phyloP scores from a whole-genome alignment of 1,140 invertebrate genomes.

The Lutraria rhynchaena region DNA sequence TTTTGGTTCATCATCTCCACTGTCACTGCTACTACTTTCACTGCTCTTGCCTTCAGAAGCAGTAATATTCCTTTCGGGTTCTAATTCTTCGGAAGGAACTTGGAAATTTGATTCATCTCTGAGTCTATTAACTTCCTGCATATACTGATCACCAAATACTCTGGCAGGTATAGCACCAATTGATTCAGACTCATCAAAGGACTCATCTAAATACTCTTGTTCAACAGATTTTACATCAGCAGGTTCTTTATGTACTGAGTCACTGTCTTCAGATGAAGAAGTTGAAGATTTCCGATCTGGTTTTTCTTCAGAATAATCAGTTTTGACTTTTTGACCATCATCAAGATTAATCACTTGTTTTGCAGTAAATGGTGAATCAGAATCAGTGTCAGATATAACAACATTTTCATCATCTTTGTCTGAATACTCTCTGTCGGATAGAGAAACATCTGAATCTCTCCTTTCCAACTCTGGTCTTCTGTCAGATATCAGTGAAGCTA shows the following conservation, averaged over 20 bases:
- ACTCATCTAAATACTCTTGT: constrained; percentile 41
- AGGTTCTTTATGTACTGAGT: neutral
- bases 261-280: constrained; percentile 1
- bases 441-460: constrained; percentile 37
- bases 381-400: constrained; percentile 53
- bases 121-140: constrained; percentile 46
- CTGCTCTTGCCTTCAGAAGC: constrained; percentile 28
- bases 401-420: constrained; percentile 55
- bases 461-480: constrained; percentile 36
- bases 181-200: constrained; percentile 54
- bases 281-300: neutral
- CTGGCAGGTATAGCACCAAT: constrained; percentile 31
- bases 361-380: constrained; percentile 31
- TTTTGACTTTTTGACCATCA: constrained; percentile 4
- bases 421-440: constrained; percentile 44
- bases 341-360: constrained; percentile 35
- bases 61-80: constrained; percentile 39
- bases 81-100: constrained; percentile 1
- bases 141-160: constrained; percentile 46
- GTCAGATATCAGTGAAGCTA: constrained; percentile 52
- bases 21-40: constrained; percentile 41
- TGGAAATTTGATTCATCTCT: constrained; percentile 15
- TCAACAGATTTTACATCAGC: constrained; percentile 18
- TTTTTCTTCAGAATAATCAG: constrained; percentile 33
- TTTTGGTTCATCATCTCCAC: constrained; percentile 2